phyloP scores from a whole-genome alignment of 1,140 invertebrate species.

The Pachyrhynchus sulphureomaculatus region DNA sequence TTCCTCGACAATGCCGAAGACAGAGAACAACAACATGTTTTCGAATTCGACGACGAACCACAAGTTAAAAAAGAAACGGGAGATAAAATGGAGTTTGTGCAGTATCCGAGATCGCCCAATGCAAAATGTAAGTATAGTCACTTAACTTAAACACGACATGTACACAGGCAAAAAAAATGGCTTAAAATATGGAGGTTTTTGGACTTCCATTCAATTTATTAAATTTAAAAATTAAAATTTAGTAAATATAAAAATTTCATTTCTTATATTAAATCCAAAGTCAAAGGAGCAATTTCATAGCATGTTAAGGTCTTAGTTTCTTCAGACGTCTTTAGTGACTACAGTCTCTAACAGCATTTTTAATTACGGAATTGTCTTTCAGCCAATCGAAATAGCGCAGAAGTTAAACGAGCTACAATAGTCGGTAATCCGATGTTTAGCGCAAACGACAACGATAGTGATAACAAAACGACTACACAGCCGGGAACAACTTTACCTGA shows the following conservation, averaged over 20 bases:
- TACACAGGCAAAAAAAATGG: neutral
- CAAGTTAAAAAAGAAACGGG: slow-evolving; percentile 31
- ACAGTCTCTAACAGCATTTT: neutral
- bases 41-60: slow-evolving; percentile 49
- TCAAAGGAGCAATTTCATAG: too few species aligned
- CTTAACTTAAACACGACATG: neutral
- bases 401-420: slow-evolving; percentile 79
- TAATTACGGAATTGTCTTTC: too few species aligned
- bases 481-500: slow-evolving; percentile 52
- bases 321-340: too few species aligned
- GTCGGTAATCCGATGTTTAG: slow-evolving; percentile 87
- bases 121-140: slow-evolving; percentile 35
- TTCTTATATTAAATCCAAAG: too few species aligned
- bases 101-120: slow-evolving; percentile 44
- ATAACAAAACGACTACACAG: slow-evolving; percentile 49
- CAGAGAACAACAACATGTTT: slow-evolving; percentile 35
- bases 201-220: too few species aligned
- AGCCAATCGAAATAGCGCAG: slow-evolving; percentile 55
- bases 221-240: too few species aligned
- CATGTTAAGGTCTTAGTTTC: too few species aligned
- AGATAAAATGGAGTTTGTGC: slow-evolving; percentile 47
- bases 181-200: too few species aligned
- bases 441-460: slow-evolving; percentile 45
- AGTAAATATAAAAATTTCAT: too few species aligned
- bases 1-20: slow-evolving; percentile 32